Percentiles rank a stretch among this genome's conserved stretches.
These are phyloP conservation scores for Donacobius atricapilla DNA, from an alignment of 2,113 vertebrate species.

Conservation along the genomic window DNA sequence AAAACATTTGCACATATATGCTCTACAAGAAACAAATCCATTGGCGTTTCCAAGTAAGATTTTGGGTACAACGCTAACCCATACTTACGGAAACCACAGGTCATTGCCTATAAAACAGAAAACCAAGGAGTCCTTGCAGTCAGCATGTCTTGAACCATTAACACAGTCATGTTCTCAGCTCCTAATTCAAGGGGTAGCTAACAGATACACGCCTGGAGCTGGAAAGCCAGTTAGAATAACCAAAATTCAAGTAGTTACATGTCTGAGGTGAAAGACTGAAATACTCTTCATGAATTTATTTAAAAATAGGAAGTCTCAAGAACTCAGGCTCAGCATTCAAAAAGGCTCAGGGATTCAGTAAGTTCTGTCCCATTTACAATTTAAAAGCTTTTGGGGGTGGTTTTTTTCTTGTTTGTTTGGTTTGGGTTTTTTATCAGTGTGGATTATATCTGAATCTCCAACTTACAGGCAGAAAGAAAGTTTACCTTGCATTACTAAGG, in stretches of 20 bases:
- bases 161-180: background rate
- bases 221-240: background rate
- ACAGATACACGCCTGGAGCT: background rate
- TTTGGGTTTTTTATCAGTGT: background rate
- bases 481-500: background rate
- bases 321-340: background rate
- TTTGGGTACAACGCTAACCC: background rate
- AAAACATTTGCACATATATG: background rate
- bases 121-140: background rate
- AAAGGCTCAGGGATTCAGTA: background rate
- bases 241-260: background rate
- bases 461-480: background rate
- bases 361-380: background rate
- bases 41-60: background rate
- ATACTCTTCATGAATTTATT: rapidly evolving
- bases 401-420: background rate
- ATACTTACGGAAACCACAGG: background rate
- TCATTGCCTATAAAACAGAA: background rate
- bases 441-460: background rate
- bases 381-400: rapidly evolving
- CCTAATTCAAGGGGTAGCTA: background rate
- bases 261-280: background rate
- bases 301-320: background rate
- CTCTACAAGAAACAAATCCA: background rate
- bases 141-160: background rate